A percentile compares a stretch with the other conserved stretches of the same genome.
Evolutionary conservation across 2,797 vertebrate species (phyloP).

Genomic region (Hydrocynus forskahlii): DNA sequence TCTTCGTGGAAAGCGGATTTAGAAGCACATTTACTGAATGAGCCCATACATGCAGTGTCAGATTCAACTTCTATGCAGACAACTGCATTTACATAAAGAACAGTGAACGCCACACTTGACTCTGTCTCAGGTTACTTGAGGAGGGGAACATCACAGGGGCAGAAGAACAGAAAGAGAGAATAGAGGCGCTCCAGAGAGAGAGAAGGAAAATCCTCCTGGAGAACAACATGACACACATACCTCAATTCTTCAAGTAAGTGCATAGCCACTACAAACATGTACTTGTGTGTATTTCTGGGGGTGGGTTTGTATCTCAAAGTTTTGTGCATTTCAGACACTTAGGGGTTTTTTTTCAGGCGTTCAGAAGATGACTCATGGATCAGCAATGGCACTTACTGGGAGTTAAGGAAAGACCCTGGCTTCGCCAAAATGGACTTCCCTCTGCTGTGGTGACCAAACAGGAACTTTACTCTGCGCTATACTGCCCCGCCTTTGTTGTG

Average conservation of each 20-base stretch:
- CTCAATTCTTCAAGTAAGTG: constrained; percentile 90
- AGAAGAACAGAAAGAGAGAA: constrained; percentile 92
- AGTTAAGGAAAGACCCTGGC: constrained; percentile 86
- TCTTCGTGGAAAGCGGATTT: not conserved
- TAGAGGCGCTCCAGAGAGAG: constrained; percentile 93
- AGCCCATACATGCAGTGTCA: not conserved
- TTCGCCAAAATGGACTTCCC: constrained; percentile 89
- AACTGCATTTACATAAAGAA: too few relatives aligned
- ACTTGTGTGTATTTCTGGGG: not conserved
- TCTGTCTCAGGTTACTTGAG: constrained; percentile 85
- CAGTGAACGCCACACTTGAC: not conserved
- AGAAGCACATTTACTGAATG: not conserved
- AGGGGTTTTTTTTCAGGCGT: constrained; percentile 77
- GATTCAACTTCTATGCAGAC: not conserved
- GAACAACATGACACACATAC: constrained; percentile 86
- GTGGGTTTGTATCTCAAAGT: not conserved
- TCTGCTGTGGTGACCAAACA: constrained; percentile 86
- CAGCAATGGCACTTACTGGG: constrained; percentile 90
- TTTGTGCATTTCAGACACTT: not conserved
- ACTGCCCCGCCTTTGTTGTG: too few relatives aligned
- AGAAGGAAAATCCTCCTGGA: constrained; percentile 88
- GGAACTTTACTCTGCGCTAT: not conserved
- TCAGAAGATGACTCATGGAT: constrained; percentile 88
- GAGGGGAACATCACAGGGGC: constrained; percentile 91
- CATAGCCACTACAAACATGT: not conserved